Conservation (phyloP, 2,113 vertebrate genomes). For the Etia nguti region DNA sequence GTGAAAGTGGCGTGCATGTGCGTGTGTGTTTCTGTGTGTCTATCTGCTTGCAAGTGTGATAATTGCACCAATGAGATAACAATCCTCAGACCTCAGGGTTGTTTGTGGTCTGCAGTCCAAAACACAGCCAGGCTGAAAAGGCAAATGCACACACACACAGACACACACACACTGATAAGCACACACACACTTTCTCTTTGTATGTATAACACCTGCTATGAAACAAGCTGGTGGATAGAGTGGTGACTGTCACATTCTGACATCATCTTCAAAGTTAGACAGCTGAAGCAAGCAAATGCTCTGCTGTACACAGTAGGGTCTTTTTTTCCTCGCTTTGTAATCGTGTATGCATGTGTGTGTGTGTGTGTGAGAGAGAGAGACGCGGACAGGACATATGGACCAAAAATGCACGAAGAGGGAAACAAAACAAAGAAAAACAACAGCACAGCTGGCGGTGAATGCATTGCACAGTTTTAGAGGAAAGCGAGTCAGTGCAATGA, state of each 20-base stretch:
- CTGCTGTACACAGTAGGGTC: background rate
- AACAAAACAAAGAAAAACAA: slow-evolving; percentile 5
- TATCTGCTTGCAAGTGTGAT: slow-evolving; percentile 15
- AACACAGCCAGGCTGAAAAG: slow-evolving; percentile 31
- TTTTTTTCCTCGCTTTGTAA: background rate
- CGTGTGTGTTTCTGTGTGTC: background rate
- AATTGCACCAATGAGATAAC: slow-evolving; percentile 79
- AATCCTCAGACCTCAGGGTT: slow-evolving; percentile 65
- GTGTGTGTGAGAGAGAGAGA: background rate
- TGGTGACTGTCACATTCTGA: slow-evolving; percentile 17
- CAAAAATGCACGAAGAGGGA: background rate
- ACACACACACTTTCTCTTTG: slow-evolving; percentile 47
- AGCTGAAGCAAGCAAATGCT: slow-evolving; percentile 47
- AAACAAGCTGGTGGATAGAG: slow-evolving; percentile 37
- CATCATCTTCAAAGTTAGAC: slow-evolving; percentile 39
- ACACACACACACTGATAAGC: background rate
- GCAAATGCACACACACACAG: background rate
- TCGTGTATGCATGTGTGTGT: background rate
- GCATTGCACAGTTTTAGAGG: background rate
- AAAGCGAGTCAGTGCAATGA: background rate
- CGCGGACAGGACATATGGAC: slow-evolving; percentile 20
- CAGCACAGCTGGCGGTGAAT: slow-evolving; percentile 19
- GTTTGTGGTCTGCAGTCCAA: slow-evolving; percentile 65
- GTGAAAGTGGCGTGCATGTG: slow-evolving; percentile 29
- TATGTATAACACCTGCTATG: slow-evolving; percentile 55